Percentiles rank a stretch among this genome's conserved stretches.
These are phyloP conservation scores for Nemotelus pantherinus DNA, from an alignment of 2,888 invertebrate genomes.

Conservation along the genomic window DNA sequence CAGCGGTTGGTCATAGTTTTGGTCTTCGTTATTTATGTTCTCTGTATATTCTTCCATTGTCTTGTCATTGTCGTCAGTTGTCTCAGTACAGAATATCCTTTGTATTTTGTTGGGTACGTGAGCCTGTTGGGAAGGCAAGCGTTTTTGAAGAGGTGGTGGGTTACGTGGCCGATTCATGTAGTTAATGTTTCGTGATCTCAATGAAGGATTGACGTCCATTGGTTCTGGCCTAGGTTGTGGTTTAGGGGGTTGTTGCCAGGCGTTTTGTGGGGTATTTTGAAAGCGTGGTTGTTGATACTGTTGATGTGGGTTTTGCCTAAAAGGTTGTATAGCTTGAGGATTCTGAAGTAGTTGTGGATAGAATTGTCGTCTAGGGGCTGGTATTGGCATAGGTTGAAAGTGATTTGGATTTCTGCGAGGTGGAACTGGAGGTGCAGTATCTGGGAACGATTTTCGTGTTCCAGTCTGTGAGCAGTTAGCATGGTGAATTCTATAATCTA, in stretches of 20 bases:
- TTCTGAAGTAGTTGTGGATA: not conserved
- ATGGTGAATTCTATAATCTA: constrained; percentile 42
- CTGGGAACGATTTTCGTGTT: not conserved
- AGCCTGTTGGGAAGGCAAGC: not conserved
- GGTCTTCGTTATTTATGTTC: not conserved
- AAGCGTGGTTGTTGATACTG: too few species aligned
- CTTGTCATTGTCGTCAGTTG: not conserved
- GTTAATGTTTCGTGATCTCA: not conserved
- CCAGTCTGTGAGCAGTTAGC: not conserved
- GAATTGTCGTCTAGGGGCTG: not conserved
- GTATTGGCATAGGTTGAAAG: not conserved
- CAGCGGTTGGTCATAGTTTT: not conserved
- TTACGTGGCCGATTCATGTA: constrained; percentile 5
- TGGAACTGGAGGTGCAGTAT: not conserved
- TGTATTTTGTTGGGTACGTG: constrained; percentile 6
- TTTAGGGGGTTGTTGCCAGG: not conserved
- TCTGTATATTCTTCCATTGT: not conserved
- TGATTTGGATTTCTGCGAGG: not conserved
- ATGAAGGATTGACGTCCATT: not conserved
- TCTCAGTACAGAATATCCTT: constrained; percentile 6
- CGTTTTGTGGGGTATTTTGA: not conserved
- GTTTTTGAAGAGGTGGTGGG: not conserved
- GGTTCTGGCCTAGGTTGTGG: not conserved
- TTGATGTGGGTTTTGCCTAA: not conserved
- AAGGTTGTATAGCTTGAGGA: too few species aligned